Evolutionary conservation across 2,888 invertebrate species (phyloP).

Genomic region (Folsomia candida): DNA sequence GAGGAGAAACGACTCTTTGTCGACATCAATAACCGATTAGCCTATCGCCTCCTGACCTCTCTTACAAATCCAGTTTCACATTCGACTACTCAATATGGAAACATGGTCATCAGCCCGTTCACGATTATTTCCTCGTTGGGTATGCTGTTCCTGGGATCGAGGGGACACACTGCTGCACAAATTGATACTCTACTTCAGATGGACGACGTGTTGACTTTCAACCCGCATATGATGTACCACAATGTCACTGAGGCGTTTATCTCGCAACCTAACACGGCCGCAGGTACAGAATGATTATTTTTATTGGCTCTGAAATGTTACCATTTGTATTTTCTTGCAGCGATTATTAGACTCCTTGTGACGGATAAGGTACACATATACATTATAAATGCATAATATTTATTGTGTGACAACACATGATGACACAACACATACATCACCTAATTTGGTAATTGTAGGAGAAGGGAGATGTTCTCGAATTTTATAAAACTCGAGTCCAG

Average conservation of each 20-base stretch:
- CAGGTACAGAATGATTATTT: too few relatives aligned
- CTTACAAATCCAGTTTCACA: slow-evolving; percentile 60
- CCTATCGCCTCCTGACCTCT: slow-evolving; percentile 67
- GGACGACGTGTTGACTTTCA: slow-evolving; percentile 85
- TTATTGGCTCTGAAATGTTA: too few relatives aligned
- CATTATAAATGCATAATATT: not conserved
- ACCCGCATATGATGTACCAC: slow-evolving; percentile 81
- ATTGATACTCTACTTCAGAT: slow-evolving; percentile 82
- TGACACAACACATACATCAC: not conserved
- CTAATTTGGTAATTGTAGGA: slow-evolving; percentile 52
- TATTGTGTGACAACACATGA: not conserved
- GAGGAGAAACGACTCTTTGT: slow-evolving; percentile 75
- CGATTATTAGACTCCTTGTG: slow-evolving; percentile 77
- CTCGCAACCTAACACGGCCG: slow-evolving; percentile 63
- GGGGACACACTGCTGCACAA: slow-evolving; percentile 82
- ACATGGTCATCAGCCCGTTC: slow-evolving; percentile 78
- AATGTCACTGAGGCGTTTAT: slow-evolving; percentile 80
- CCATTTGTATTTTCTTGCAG: too few relatives aligned
- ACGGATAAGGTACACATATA: slow-evolving; percentile 64
- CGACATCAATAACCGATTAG: slow-evolving; percentile 78
- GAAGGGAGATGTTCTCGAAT: slow-evolving; percentile 76
- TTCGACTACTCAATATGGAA: slow-evolving; percentile 64
- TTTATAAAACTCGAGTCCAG: slow-evolving; percentile 82
- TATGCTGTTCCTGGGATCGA: slow-evolving; percentile 84
- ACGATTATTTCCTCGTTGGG: slow-evolving; percentile 81